These are phyloP conservation scores for Siderastrea radians DNA, from an alignment of 92 coral and sea anemone genomes.

Conservation along the genomic window DNA sequence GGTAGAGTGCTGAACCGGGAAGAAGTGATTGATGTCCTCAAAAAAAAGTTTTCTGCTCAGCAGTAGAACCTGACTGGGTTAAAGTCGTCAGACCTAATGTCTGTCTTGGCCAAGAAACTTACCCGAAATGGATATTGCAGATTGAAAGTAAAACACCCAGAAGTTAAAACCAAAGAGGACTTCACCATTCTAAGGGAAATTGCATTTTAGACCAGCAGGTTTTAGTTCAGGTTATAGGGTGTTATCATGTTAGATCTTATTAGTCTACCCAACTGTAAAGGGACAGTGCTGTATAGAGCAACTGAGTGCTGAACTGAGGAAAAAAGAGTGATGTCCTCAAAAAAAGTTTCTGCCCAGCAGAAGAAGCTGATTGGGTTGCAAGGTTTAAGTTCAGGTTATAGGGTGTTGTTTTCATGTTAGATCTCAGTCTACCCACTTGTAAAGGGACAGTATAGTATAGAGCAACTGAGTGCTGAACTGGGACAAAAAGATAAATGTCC, in stretches of 20 bases:
- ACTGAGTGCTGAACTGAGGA: too few relatives aligned
- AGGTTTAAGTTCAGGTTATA: neutral
- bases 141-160: slow-evolving; percentile 20
- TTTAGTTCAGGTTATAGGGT: slow-evolving; percentile 1
- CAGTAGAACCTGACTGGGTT: slow-evolving; percentile 46
- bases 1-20: slow-evolving; percentile 48
- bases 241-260: too few relatives aligned
- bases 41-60: slow-evolving; percentile 40
- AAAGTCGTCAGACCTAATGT: slow-evolving; percentile 40
- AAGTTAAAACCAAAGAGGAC: slow-evolving; percentile 47
- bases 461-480: too few relatives aligned
- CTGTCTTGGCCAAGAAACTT: slow-evolving; percentile 53
- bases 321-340: too few relatives aligned
- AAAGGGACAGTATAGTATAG: too few relatives aligned
- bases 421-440: too few relatives aligned
- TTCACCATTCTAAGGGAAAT: slow-evolving; percentile 38
- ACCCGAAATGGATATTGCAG: slow-evolving; percentile 36
- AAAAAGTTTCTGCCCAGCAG: too few relatives aligned
- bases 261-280: too few relatives aligned
- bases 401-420: too few relatives aligned
- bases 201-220: slow-evolving; percentile 29
- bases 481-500: too few relatives aligned
- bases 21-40: slow-evolving; percentile 38
- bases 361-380: too few relatives aligned
- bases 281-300: too few relatives aligned